These are phyloP conservation scores for Mycalesis mineus DNA, from an alignment of 2,888 invertebrate species.

Conservation along the genomic window DNA sequence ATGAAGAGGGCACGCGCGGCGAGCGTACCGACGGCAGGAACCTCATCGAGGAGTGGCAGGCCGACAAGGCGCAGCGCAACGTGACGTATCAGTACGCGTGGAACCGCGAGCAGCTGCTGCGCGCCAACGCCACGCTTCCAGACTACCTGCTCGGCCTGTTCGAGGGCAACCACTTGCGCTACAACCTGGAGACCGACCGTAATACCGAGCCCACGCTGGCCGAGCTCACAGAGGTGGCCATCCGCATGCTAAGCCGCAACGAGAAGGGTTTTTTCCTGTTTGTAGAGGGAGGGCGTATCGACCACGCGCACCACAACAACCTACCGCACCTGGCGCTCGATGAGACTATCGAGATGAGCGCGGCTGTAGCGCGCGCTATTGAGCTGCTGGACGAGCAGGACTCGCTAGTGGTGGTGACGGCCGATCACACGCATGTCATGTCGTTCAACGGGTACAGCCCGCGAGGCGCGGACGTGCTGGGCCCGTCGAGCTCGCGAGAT, in stretches of 20 bases:
- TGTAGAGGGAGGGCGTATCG: constrained; percentile 80
- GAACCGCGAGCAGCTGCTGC: constrained; percentile 76
- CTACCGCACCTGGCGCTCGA: constrained; percentile 76
- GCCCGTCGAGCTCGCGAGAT: constrained; percentile 47
- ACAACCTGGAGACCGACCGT: constrained; percentile 76
- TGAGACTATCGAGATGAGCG: constrained; percentile 80
- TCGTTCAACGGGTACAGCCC: constrained; percentile 80
- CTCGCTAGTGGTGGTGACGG: constrained; percentile 84
- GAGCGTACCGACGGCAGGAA: constrained; percentile 78
- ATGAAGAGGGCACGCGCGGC: constrained; percentile 68
- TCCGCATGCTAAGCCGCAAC: constrained; percentile 79
- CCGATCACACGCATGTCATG: constrained; percentile 85
- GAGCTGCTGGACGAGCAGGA: constrained; percentile 64
- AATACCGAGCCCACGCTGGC: constrained; percentile 50
- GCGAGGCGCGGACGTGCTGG: constrained; percentile 51
- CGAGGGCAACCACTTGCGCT: constrained; percentile 79
- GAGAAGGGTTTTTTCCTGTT: constrained; percentile 83
- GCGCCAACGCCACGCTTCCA: constrained; percentile 61
- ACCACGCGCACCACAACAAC: constrained; percentile 79
- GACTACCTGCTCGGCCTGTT: constrained; percentile 81
- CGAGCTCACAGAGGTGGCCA: constrained; percentile 70
- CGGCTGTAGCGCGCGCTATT: constrained; percentile 67
- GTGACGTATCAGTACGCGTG: constrained; percentile 71
- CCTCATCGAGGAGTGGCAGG: constrained; percentile 82
- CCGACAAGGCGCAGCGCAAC: constrained; percentile 53